These are phyloP conservation scores for Xiphorhynchus erythropygius DNA, from an alignment of 2,797 vertebrate genomes.

Conservation along the genomic window DNA sequence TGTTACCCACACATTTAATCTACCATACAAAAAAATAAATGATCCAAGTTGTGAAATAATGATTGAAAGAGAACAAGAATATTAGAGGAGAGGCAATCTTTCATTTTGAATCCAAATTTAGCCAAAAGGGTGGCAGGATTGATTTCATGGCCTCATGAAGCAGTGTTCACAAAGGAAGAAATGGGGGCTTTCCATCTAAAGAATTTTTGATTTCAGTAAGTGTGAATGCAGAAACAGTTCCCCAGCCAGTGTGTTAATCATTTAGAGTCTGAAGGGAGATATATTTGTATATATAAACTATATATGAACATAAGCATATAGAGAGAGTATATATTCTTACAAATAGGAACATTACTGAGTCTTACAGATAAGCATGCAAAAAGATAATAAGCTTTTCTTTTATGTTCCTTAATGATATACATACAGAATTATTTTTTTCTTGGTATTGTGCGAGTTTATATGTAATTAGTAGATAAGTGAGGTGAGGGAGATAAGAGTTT, in stretches of 20 bases:
- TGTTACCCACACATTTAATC: constrained; percentile 11
- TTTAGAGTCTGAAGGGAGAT: background rate
- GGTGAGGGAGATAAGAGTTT: constrained; percentile 22
- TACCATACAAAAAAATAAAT: background rate
- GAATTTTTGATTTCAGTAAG: background rate
- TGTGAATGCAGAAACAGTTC: background rate
- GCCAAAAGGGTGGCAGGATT: background rate
- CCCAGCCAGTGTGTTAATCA: background rate
- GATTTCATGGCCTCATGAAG: constrained; percentile 33
- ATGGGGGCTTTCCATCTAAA: background rate
- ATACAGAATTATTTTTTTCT: background rate
- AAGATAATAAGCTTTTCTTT: constrained; percentile 22
- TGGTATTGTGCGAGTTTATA: constrained; percentile 2
- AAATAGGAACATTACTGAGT: background rate
- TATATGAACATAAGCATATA: background rate
- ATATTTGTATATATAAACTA: background rate
- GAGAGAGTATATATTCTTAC: background rate
- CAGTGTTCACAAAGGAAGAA: background rate
- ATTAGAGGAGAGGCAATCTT: constrained; percentile 16
- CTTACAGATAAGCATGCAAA: background rate
- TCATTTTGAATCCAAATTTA: constrained; percentile 47
- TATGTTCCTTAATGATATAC: constrained; percentile 20
- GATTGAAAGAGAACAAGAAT: constrained; percentile 28
- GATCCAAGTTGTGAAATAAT: background rate
- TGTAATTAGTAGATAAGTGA: constrained; percentile 45